A percentile compares a stretch with the other conserved stretches of the same genome.
These are phyloP conservation scores for Psittacula cyanocephala DNA, from an alignment of 2,113 vertebrate genomes.

Conservation along the genomic window DNA sequence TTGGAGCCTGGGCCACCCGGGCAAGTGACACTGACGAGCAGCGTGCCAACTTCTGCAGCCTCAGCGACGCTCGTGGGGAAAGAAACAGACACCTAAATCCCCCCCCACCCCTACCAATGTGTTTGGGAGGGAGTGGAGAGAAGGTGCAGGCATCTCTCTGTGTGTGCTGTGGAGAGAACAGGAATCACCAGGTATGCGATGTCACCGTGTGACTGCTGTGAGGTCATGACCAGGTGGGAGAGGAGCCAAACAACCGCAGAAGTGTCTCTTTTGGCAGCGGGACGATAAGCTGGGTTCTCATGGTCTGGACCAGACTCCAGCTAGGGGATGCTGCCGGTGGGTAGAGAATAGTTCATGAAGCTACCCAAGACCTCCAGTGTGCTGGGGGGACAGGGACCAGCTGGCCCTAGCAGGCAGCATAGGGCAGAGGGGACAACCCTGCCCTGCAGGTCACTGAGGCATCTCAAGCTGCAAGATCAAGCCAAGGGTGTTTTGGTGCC, in stretches of 20 bases:
- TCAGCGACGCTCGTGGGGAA: neutral
- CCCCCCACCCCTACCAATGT: neutral
- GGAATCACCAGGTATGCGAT: conserved; percentile 11
- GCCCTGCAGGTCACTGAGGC: neutral
- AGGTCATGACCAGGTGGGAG: neutral
- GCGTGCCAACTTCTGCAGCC: neutral
- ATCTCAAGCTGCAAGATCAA: neutral
- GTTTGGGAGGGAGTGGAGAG: neutral
- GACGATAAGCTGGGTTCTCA: neutral
- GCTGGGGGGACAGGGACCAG: neutral
- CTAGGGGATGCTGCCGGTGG: neutral
- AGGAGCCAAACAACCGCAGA: neutral
- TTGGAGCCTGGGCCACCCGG: neutral
- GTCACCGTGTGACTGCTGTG: neutral
- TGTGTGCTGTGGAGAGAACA: neutral
- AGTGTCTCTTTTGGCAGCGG: neutral
- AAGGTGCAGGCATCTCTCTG: neutral
- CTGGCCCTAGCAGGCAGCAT: fast-evolving
- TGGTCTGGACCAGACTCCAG: neutral
- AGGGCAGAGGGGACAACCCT: neutral
- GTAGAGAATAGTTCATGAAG: neutral
- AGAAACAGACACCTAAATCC: neutral
- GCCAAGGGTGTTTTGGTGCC: fast-evolving
- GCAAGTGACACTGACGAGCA: neutral
- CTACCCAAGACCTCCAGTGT: neutral